phyloP scores from a whole-genome alignment of 2,888 invertebrate species.

The Eilema depressum region DNA sequence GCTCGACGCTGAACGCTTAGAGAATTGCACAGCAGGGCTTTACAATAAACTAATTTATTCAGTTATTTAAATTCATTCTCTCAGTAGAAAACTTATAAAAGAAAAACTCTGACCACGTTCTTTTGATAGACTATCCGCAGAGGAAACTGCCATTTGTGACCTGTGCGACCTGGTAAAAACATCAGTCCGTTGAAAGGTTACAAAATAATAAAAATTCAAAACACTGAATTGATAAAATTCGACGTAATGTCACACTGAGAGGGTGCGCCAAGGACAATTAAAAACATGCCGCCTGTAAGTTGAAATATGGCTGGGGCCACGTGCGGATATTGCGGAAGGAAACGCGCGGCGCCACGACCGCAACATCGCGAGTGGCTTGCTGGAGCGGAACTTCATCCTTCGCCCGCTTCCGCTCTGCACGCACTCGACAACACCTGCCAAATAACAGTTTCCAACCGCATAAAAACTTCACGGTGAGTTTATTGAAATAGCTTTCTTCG shows the following conservation, averaged over 20 bases:
- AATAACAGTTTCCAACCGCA: constrained; percentile 1
- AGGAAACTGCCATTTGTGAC: no score
- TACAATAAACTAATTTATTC: no score
- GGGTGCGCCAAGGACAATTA: neutral
- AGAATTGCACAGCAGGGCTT: no score
- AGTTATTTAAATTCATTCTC: no score
- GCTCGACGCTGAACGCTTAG: no score
- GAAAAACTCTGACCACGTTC: no score
- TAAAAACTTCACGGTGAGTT: neutral
- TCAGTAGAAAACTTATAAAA: no score
- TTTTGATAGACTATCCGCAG: no score
- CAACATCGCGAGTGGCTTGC: constrained; percentile 13
- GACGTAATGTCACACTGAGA: neutral
- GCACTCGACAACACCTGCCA: constrained; percentile 12
- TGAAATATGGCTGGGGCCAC: neutral
- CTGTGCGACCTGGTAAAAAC: no score
- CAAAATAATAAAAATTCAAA: neutral
- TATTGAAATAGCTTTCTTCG: neutral
- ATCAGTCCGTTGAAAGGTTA: no score
- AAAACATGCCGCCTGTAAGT: constrained; percentile 2
- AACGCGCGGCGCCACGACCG: constrained; percentile 13
- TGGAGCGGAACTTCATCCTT: constrained; percentile 18
- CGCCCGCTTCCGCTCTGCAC: constrained; percentile 12
- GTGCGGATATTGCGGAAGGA: constrained; percentile 17
- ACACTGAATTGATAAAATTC: neutral